Evolutionary conservation across 1,140 invertebrate species (phyloP).

Genomic region (Ruditapes philippinarum): DNA sequence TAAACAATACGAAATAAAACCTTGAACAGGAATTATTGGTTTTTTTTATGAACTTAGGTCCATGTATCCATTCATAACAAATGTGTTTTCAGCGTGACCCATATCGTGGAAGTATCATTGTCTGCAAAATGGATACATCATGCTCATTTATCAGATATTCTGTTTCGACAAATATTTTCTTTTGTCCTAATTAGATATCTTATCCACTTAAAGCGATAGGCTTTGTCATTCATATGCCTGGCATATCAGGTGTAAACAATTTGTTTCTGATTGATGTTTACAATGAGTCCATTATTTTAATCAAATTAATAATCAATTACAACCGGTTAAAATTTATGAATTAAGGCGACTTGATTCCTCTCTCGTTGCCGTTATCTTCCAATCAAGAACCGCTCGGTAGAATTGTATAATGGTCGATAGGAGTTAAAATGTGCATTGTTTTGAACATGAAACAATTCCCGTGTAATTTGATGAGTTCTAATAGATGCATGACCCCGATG

Average conservation of each 20-base stretch:
- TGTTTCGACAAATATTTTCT: conserved; percentile 8
- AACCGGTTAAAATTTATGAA: background rate
- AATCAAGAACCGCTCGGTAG: background rate
- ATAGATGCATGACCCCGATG: background rate
- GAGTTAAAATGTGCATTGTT: background rate
- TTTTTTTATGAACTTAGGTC: too few species aligned
- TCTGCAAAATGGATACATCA: background rate
- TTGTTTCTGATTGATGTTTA: conserved; percentile 18
- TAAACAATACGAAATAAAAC: too few species aligned
- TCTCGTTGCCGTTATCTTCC: background rate
- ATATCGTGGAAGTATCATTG: background rate
- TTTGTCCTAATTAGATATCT: background rate
- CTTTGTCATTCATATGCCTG: background rate
- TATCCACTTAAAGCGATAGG: background rate
- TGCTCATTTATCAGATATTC: background rate
- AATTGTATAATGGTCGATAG: background rate
- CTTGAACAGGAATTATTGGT: too few species aligned
- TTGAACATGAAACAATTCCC: background rate
- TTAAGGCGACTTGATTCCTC: conserved; percentile 26
- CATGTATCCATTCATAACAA: too few species aligned
- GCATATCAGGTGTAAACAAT: conserved; percentile 27
- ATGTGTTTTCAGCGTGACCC: background rate
- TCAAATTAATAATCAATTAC: conserved; percentile 35
- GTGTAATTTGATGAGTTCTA: conserved; percentile 18
- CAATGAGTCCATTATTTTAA: conserved; percentile 25